Conservation (phyloP, 1,140 invertebrate species). For the Trinorchestia longiramus region DNA sequence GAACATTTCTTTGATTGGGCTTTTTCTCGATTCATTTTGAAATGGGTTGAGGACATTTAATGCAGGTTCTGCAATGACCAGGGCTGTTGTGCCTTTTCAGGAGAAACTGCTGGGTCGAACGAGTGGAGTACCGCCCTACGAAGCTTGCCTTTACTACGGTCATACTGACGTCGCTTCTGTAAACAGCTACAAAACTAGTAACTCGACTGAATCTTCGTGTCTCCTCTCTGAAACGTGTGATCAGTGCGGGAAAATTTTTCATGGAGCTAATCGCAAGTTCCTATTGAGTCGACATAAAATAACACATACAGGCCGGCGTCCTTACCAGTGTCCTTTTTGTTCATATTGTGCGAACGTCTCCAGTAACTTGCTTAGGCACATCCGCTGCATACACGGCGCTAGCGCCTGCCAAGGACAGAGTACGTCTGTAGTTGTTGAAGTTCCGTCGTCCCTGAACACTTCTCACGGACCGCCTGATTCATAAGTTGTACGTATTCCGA, state of each 20-base stretch:
- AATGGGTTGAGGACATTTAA: background rate
- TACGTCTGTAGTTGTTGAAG: background rate
- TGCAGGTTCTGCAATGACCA: slow-evolving; percentile 6
- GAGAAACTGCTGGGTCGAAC: slow-evolving; percentile 29
- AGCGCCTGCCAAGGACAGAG: background rate
- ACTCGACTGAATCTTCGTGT: slow-evolving; percentile 23
- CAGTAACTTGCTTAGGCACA: slow-evolving; percentile 63
- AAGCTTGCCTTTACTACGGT: slow-evolving; percentile 10
- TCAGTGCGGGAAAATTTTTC: slow-evolving; percentile 62
- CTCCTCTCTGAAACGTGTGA: slow-evolving; percentile 57
- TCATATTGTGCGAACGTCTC: slow-evolving; percentile 68
- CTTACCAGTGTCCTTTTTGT: slow-evolving; percentile 71
- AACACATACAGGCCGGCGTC: slow-evolving; percentile 70
- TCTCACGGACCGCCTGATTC: background rate
- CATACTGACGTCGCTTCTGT: background rate
- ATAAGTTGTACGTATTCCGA: background rate
- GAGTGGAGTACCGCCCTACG: slow-evolving; percentile 9
- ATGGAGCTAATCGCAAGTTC: slow-evolving; percentile 65
- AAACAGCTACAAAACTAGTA: background rate
- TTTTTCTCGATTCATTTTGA: background rate
- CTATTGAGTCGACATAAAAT: slow-evolving; percentile 63
- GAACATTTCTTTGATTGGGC: background rate
- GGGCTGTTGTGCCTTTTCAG: slow-evolving; percentile 52
- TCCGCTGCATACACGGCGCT: slow-evolving; percentile 60
- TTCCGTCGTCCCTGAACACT: background rate